phyloP scores from a whole-genome alignment of 2,888 invertebrate genomes.

The Orthosia gothica region DNA sequence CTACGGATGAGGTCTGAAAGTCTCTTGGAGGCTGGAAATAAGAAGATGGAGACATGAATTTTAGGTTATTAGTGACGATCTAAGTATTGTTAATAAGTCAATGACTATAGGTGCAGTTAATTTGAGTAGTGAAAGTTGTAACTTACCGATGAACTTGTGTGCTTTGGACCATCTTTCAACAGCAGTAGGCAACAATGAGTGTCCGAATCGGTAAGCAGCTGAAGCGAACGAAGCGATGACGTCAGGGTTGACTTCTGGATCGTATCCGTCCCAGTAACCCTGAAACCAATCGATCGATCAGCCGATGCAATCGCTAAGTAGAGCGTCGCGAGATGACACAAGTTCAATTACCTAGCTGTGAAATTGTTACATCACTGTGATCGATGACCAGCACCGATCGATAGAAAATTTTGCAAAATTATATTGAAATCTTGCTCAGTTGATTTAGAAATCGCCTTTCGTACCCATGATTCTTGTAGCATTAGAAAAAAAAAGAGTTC shows the following conservation, averaged over 20 bases:
- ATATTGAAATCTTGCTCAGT: slow-evolving; percentile 25
- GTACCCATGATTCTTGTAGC: not conserved
- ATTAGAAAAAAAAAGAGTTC: not conserved
- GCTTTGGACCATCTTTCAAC: slow-evolving; percentile 98
- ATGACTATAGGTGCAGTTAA: not conserved
- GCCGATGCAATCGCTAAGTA: slow-evolving; percentile 37
- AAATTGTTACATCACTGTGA: slow-evolving; percentile 44
- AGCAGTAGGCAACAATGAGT: slow-evolving; percentile 97
- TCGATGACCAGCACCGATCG: slow-evolving; percentile 26
- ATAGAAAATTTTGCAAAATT: slow-evolving; percentile 34
- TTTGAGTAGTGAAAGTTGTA: not conserved
- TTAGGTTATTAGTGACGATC: not conserved
- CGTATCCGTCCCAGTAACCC: slow-evolving; percentile 97
- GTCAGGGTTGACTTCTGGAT: slow-evolving; percentile 96
- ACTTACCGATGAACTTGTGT: slow-evolving; percentile 97
- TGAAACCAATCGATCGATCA: slow-evolving; percentile 76
- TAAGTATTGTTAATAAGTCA: not conserved
- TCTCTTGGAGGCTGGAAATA: slow-evolving; percentile 95
- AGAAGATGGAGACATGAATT: not conserved
- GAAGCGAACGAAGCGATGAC: slow-evolving; percentile 97
- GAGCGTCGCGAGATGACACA: slow-evolving; percentile 41
- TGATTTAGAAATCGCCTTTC: slow-evolving; percentile 14
- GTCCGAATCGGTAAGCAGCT: slow-evolving; percentile 98
- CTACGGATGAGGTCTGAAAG: slow-evolving; percentile 97
- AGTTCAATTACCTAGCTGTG: slow-evolving; percentile 54